Evolutionary conservation across 2,797 vertebrate species (phyloP).

Genomic region (Acomys russatus): DNA sequence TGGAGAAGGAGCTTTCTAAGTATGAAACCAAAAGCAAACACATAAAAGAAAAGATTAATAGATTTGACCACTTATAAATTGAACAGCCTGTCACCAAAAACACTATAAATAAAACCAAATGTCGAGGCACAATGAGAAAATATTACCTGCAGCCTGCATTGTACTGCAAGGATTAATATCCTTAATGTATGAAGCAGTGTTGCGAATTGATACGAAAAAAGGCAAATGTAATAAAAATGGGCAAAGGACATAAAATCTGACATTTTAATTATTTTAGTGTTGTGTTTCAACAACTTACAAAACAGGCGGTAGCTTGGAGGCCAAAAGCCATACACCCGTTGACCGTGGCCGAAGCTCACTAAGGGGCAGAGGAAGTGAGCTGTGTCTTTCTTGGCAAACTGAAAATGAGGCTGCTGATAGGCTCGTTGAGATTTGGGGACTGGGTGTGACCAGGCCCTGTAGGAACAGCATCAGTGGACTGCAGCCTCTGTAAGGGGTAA

Average conservation of each 20-base stretch:
- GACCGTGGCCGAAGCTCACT: neutral
- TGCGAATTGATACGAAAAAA: conserved; percentile 69
- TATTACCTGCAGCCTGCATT: neutral
- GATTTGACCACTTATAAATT: conserved; percentile 65
- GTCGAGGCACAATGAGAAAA: conserved; percentile 54
- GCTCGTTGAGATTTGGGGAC: neutral
- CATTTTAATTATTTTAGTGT: conserved; percentile 66
- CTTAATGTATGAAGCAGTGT: conserved; percentile 39
- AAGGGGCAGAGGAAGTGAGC: neutral
- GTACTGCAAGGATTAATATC: conserved; percentile 66
- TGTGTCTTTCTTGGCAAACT: neutral
- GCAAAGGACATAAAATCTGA: conserved; percentile 42
- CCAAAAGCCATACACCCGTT: neutral
- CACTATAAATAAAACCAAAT: conserved; percentile 69
- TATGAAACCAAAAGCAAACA: conserved; percentile 44
- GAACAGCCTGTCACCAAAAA: conserved; percentile 61
- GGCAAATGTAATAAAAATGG: conserved; percentile 57
- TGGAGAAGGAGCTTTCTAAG: conserved; percentile 58
- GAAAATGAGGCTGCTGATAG: neutral
- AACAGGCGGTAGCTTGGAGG: conserved; percentile 8
- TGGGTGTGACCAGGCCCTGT: too few relatives aligned
- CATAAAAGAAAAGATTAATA: conserved; percentile 64
- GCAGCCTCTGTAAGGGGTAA: neutral
- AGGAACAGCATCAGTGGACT: too few relatives aligned
- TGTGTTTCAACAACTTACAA: conserved; percentile 46